Base-by-base conservation (phyloP, 2,888 invertebrate genomes). In the Pollenia labialis region DNA sequence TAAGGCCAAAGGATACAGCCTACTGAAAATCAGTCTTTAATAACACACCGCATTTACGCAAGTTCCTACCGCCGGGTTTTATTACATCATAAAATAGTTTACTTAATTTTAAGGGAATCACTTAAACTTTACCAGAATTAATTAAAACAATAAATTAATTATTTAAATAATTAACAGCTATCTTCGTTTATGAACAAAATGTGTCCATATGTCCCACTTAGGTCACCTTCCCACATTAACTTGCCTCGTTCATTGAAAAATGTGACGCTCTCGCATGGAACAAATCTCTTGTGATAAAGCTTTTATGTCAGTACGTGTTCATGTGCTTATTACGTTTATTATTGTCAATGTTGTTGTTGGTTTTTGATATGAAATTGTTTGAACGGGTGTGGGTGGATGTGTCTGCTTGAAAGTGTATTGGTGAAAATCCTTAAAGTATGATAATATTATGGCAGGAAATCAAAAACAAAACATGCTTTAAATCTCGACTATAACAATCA, bases 271-370 rank as follows among this genome's bases (percentile, higher is more conserved):
- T 50, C n/a, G 14, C n/a, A 1, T 16, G n/a, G 9, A 52, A n/a
- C 9, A 60, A 60, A 32, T 40, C 40, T 32, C 14, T 14, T 60
- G 58, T 32, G 14, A 60, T 56, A 77, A 85, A 88, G 32, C 77
- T 85, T 88, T 69, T 71, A 71, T 60, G 79, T 42, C 14, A 62
- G 56, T 75, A 75, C 75, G 64, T 75, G 52, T 54, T 64, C 62
- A 75, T 75, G 62, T 10, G 10, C 23, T 14, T 62, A n/a, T 62
- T 4, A 10, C 1, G 16, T 16, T 44, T 3, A 10, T 60, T 16
- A n/a, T 44, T 44, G 14, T 16, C 14, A 40, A 14, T 42, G 40
- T 32, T 42, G 14, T 14, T 60, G 6, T 14, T 60, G 14, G 23
- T 11, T 44, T 10, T 62, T 44, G 62, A 44, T 40, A 60, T 44